These are phyloP conservation scores for Lasioglossum vierecki DNA, from an alignment of 2,888 invertebrate species.

Conservation along the genomic window DNA sequence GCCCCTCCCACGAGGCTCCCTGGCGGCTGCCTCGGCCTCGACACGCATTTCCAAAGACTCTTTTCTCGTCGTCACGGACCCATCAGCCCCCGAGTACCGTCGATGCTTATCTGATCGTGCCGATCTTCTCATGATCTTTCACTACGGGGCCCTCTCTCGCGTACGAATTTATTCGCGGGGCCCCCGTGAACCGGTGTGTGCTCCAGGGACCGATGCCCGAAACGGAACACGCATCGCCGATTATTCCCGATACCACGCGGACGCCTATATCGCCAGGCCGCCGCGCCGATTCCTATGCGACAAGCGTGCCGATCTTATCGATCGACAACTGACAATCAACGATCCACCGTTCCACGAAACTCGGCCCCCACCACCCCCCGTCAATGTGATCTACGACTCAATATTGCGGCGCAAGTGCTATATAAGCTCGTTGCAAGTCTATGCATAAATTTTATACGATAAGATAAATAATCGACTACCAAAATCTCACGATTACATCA, in stretches of 20 bases:
- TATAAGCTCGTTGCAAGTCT: neutral
- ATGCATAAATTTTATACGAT: neutral
- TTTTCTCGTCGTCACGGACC: conserved; percentile 73
- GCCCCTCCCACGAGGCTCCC: conserved; percentile 74
- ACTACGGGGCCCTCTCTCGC: conserved; percentile 54
- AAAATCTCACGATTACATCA: neutral
- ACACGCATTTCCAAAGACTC: conserved; percentile 78
- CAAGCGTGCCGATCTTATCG: conserved; percentile 44
- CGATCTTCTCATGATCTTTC: conserved; percentile 71
- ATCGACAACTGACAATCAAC: conserved; percentile 49
- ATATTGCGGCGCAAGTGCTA: neutral
- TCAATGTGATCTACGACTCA: neutral
- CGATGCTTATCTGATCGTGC: conserved; percentile 71
- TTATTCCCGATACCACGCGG: conserved; percentile 36
- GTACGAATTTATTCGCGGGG: conserved; percentile 64
- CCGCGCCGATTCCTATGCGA: conserved; percentile 46
- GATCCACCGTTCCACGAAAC: conserved; percentile 47
- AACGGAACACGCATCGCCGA: conserved; percentile 40
- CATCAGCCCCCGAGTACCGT: conserved; percentile 71
- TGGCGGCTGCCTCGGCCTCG: conserved; percentile 74
- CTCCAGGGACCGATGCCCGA: conserved; percentile 25
- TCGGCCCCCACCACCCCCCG: neutral
- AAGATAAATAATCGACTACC: neutral
- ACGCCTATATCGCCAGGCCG: conserved; percentile 27
- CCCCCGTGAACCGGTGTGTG: neutral